These are phyloP conservation scores for Ploceus nigricollis DNA, from an alignment of 2,113 vertebrate genomes.

Conservation along the genomic window DNA sequence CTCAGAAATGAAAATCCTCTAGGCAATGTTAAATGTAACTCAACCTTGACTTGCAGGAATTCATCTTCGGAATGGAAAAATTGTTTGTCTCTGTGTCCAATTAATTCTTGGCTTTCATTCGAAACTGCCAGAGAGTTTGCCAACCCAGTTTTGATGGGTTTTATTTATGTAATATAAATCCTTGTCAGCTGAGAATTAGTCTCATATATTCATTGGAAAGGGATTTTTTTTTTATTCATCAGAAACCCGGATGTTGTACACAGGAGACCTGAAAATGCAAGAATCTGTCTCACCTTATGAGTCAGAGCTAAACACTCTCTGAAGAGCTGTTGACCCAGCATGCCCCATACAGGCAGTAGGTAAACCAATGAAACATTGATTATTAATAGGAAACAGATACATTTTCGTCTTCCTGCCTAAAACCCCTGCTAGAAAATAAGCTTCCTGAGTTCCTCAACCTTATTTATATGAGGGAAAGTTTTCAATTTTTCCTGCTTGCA, in stretches of 20 bases:
- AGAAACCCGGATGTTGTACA: neutral
- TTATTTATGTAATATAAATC: conserved; percentile 20
- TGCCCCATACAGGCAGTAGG: neutral
- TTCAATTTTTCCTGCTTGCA: neutral
- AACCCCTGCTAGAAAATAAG: neutral
- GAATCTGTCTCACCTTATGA: neutral
- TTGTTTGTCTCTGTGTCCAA: conserved; percentile 6
- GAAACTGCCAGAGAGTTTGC: conserved; percentile 5
- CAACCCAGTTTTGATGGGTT: neutral
- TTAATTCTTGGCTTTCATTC: conserved; percentile 41
- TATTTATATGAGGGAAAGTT: neutral
- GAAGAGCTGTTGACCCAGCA: neutral
- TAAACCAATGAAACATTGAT: neutral
- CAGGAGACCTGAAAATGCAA: neutral
- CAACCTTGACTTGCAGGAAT: conserved; percentile 15
- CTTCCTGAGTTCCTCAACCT: neutral
- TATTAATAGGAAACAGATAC: neutral
- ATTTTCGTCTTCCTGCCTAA: neutral
- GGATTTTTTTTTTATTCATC: neutral
- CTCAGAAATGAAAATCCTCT: conserved; percentile 1
- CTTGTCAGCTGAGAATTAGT: neutral
- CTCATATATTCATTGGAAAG: neutral
- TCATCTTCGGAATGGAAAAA: neutral
- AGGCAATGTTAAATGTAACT: conserved; percentile 36
- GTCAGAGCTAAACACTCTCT: neutral